Percentiles rank a stretch among this genome's conserved stretches.
Evolutionary conservation across 1,140 invertebrate species (phyloP).

Genomic region (Ips nitidus): DNA sequence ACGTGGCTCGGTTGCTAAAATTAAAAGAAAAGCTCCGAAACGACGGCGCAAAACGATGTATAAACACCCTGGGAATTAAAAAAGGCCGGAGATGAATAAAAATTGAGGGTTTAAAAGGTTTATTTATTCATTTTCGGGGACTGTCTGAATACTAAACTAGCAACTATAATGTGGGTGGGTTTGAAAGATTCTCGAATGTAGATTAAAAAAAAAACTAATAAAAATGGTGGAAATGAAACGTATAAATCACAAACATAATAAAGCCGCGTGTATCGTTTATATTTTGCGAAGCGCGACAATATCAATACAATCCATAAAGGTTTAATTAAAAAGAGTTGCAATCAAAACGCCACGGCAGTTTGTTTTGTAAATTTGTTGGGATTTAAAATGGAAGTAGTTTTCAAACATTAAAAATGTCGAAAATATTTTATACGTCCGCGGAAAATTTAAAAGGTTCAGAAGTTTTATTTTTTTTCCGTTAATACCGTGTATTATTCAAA

Average conservation of each 20-base stretch:
- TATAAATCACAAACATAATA: too few species aligned
- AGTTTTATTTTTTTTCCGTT: slow-evolving; percentile 8
- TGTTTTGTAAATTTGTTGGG: slow-evolving; percentile 29
- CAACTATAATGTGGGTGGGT: neutral
- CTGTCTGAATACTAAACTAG: slow-evolving; percentile 7
- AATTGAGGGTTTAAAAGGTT: slow-evolving; percentile 22
- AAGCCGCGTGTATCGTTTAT: too few species aligned
- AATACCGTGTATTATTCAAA: slow-evolving; percentile 16
- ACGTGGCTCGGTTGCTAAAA: slow-evolving; percentile 48
- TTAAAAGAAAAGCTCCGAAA: slow-evolving; percentile 41
- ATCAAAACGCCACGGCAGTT: slow-evolving; percentile 28
- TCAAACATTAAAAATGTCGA: slow-evolving; percentile 25
- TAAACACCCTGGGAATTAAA: slow-evolving; percentile 43
- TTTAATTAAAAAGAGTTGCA: slow-evolving; percentile 29
- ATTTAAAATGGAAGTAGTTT: slow-evolving; percentile 28
- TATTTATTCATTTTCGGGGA: slow-evolving; percentile 21
- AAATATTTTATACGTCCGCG: slow-evolving; percentile 18
- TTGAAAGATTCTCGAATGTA: too few species aligned
- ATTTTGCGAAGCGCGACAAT: slow-evolving; percentile 1
- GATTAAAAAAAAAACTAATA: too few species aligned
- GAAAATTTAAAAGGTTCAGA: slow-evolving; percentile 13
- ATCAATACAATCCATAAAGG: slow-evolving; percentile 28
- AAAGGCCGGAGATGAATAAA: slow-evolving; percentile 26
- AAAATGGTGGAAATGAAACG: too few species aligned
- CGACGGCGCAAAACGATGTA: slow-evolving; percentile 34